These are phyloP conservation scores for Rhamnusium bicolor DNA, from an alignment of 2,888 invertebrate species.

Conservation along the genomic window DNA sequence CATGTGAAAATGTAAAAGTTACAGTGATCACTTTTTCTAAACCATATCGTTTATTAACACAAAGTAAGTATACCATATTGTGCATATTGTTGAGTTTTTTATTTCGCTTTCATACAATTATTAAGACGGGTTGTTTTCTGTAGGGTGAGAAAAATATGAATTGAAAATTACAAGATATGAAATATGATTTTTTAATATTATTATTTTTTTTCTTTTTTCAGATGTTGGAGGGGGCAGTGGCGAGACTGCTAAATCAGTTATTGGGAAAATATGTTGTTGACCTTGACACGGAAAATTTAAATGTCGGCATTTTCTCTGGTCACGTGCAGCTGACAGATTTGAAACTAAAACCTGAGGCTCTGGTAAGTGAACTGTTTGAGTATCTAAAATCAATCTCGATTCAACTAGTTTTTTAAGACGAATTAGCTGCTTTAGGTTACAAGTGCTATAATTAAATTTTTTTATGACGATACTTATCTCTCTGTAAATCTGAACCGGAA, in stretches of 20 bases:
- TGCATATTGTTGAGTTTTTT: too few species aligned
- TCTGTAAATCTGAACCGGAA: too few species aligned
- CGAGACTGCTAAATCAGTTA: conserved; percentile 84
- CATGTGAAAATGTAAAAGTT: conserved; percentile 20
- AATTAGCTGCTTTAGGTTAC: too few species aligned
- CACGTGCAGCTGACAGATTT: conserved; percentile 85
- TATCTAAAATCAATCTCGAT: not conserved
- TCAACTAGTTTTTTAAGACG: too few species aligned
- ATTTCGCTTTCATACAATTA: too few species aligned
- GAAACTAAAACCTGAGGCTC: conserved; percentile 85
- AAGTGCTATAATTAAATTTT: too few species aligned
- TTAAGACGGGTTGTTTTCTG: too few species aligned
- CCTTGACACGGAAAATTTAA: conserved; percentile 86
- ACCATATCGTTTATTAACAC: not conserved
- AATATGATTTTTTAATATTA: too few species aligned
- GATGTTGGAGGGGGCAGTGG: conserved; percentile 87
- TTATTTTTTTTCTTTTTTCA: conserved; percentile 28
- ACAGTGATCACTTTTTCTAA: not conserved
- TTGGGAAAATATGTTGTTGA: conserved; percentile 88
- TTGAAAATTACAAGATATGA: too few species aligned
- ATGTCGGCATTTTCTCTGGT: conserved; percentile 88
- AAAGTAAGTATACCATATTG: not conserved
- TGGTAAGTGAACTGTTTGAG: conserved; percentile 75
- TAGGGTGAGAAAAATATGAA: too few species aligned
- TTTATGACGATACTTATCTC: too few species aligned